Evolutionary conservation across 1,140 invertebrate species (phyloP).

Genomic region (Drosophila novamexicana): DNA sequence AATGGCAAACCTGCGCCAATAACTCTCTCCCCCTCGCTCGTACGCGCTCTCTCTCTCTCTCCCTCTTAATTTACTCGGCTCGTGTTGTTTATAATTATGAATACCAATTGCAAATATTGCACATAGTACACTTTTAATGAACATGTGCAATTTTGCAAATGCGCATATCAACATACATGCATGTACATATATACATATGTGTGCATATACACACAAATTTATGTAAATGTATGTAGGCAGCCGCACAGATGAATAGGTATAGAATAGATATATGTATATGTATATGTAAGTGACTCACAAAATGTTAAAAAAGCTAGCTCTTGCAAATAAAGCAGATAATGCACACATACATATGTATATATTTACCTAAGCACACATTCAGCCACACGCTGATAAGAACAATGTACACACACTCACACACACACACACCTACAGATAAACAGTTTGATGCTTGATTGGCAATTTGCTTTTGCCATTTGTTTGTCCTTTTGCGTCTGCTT

Average conservation of each 20-base stretch:
- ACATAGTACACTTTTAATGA: slow-evolving; percentile 22
- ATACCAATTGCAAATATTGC: slow-evolving; percentile 33
- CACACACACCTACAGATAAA: not conserved
- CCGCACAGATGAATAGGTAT: not conserved
- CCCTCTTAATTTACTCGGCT: not conserved
- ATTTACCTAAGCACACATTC: not conserved
- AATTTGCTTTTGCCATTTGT: slow-evolving; percentile 8
- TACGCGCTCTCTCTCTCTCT: not conserved
- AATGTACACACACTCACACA: slow-evolving; percentile 3
- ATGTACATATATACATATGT: slow-evolving; percentile 4
- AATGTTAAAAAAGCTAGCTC: slow-evolving; percentile 17
- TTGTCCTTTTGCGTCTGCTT: slow-evolving; percentile 25
- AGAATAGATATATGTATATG: slow-evolving; percentile 3
- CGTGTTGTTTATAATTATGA: slow-evolving; percentile 33
- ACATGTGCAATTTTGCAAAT: slow-evolving; percentile 11
- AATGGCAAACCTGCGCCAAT: slow-evolving; percentile 45
- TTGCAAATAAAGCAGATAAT: slow-evolving; percentile 17
- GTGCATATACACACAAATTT: not conserved
- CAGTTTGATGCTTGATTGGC: slow-evolving; percentile 1
- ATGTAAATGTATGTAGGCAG: too few relatives aligned
- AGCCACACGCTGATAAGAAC: not conserved
- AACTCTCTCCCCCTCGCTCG: slow-evolving; percentile 6
- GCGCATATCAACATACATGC: slow-evolving; percentile 7
- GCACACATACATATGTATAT: not conserved
- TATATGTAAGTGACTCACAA: slow-evolving; percentile 49